A percentile compares a stretch with the other conserved stretches of the same genome.
Conservation (phyloP, 1,140 invertebrate genomes). For the Aphidius gifuensis region DNA sequence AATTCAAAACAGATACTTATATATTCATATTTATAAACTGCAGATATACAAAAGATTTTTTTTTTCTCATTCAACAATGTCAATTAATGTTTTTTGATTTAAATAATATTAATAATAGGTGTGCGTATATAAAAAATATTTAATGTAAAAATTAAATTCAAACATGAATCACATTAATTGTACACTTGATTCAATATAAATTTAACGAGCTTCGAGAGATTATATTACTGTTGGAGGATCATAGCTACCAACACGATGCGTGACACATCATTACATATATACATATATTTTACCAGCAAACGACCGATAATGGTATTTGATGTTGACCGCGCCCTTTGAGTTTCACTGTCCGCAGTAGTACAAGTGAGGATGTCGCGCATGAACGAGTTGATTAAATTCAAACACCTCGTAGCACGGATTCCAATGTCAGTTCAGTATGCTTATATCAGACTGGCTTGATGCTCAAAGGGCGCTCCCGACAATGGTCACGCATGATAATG, state of each 20-base stretch:
- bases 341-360: constrained; percentile 1
- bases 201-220: too few species aligned
- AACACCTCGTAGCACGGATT: constrained; percentile 50
- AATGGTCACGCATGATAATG: constrained; percentile 44
- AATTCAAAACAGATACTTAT: too few species aligned
- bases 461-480: constrained; percentile 16
- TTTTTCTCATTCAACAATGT: too few species aligned
- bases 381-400: constrained; percentile 56
- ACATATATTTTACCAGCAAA: constrained; percentile 27
- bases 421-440: constrained; percentile 44
- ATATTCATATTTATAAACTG: too few species aligned
- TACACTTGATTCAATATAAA: not conserved
- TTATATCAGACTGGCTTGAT: constrained; percentile 41
- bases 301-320: constrained; percentile 49
- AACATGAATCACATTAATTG: not conserved
- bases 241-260: too few species aligned
- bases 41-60: too few species aligned
- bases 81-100: too few species aligned
- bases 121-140: too few species aligned
- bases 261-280: too few species aligned
- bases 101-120: too few species aligned
- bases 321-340: constrained; percentile 49
- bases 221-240: too few species aligned
- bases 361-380: constrained; percentile 43
- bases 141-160: too few species aligned